Base-by-base conservation (phyloP, 2,888 invertebrate genomes). In the Ormyrus pomaceus region DNA sequence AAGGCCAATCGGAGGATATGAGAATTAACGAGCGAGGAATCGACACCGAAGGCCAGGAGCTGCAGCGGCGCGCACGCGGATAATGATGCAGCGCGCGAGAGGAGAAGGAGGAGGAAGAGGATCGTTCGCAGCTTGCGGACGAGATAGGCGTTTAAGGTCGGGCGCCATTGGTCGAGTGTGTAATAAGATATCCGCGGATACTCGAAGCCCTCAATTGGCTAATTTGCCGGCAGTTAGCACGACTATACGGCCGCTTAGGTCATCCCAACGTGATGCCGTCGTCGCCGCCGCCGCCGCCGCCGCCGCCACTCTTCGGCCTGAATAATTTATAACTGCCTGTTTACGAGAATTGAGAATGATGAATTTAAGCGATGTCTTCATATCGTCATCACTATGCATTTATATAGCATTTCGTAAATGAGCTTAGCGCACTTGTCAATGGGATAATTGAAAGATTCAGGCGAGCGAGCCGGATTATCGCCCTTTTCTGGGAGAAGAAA, bases 161-260 rank as follows among this genome's bases (percentile, higher is more conserved):
- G 87, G 88, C 88, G 88, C 88, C 87, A 88, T 87, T 85, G 84
- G 86, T 83, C 84, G 85, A 84, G 89, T 88, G 87, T 90, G 90
- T 90, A 90, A 90, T 90, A 90, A 90, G 90, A 90, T 90, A 90
- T 90, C 90, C 90, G 90, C 90, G 90, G 90, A 90, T 90, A 90
- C 90, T 90, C 90, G 90, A 90, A 90, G 90, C 89, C 89, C 90
- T 90, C 90, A 90, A 90, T 90, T 90, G 90, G 90, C 88, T 90
- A 90, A 90, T 90, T 90, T 89, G 89, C 88, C 88, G 87, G 88
- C 90, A 89, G 90, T 90, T 90, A 89, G 88, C 86, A 85, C 87
- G 89, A 89, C 88, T 89, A 87, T 70, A 46, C 73, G 88, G 89
- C 84, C 89, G 89, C 89, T 89, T 89, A 90, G 89, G 88, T 90